phyloP scores from a whole-genome alignment of 2,888 invertebrate species.

The Eremobia ochroleuca region DNA sequence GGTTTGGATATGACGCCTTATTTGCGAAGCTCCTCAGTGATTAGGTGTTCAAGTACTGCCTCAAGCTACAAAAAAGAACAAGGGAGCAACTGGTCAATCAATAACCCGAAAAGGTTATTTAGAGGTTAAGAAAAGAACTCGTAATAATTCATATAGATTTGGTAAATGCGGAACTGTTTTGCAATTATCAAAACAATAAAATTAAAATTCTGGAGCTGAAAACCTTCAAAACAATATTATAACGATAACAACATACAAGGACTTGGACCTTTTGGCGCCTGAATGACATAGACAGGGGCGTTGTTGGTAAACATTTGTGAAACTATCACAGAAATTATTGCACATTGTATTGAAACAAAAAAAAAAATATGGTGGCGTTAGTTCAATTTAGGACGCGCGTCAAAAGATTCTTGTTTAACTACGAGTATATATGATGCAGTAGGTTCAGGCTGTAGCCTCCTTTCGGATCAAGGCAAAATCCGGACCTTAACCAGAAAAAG shows the following conservation, averaged over 20 bases:
- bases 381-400: not conserved
- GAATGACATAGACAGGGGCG: not conserved
- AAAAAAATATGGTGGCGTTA: not conserved
- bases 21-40: conserved; percentile 6
- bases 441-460: not conserved
- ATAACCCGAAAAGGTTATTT: not conserved
- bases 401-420: not conserved
- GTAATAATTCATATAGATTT: not conserved
- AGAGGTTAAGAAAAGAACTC: no score
- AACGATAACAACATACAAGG: not conserved
- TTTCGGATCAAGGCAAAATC: not conserved
- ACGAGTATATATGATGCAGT: not conserved
- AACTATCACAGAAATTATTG: not conserved
- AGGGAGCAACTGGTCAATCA: not conserved
- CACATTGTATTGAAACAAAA: not conserved
- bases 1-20: conserved; percentile 32
- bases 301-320: not conserved
- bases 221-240: not conserved
- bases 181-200: not conserved
- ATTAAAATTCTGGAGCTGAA: no score
- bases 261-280: not conserved
- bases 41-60: not conserved
- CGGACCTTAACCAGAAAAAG: not conserved
- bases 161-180: not conserved
- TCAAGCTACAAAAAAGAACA: not conserved